Percentiles rank a stretch among this genome's conserved stretches.
These are phyloP conservation scores for Strigamia crassipes DNA, from an alignment of 2,888 invertebrate genomes.

Conservation along the genomic window DNA sequence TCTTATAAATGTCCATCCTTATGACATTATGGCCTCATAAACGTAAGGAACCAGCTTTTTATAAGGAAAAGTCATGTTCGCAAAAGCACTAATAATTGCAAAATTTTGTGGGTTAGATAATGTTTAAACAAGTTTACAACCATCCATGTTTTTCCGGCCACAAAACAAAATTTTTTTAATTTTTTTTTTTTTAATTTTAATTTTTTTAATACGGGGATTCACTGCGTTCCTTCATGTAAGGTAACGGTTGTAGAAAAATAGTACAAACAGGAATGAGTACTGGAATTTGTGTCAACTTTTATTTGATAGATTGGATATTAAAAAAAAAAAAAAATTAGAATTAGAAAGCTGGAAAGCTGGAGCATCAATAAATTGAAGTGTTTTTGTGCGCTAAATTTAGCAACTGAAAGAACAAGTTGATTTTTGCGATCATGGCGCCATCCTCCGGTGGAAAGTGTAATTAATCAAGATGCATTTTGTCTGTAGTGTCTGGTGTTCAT, in stretches of 20 bases:
- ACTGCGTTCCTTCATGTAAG: constrained; percentile 2
- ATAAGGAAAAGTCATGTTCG: no score
- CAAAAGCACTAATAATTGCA: no score
- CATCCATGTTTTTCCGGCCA: constrained; percentile 25
- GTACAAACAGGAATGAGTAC: no score
- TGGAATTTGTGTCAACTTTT: no score
- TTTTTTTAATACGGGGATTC: no score
- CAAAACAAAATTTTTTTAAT: not conserved
- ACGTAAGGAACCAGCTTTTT: no score
- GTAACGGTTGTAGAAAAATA: not conserved
- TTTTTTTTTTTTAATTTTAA: no score
- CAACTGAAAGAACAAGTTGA: not conserved
- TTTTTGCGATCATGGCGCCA: not conserved
- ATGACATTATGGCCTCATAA: no score
- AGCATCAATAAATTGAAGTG: no score
- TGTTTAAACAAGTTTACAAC: not conserved
- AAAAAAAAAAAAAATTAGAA: not conserved
- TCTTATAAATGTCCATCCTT: no score
- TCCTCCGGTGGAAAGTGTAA: not conserved
- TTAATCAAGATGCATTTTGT: constrained; percentile 4
- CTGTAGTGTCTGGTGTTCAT: not conserved
- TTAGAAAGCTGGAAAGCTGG: not conserved
- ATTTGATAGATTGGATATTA: not conserved
- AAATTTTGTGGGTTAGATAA: not conserved
- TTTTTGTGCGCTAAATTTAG: not conserved